Percentiles rank a stretch among this genome's conserved stretches.
Evolutionary conservation across 2,113 vertebrate species (phyloP).

Genomic region (Osmerus mordax): DNA sequence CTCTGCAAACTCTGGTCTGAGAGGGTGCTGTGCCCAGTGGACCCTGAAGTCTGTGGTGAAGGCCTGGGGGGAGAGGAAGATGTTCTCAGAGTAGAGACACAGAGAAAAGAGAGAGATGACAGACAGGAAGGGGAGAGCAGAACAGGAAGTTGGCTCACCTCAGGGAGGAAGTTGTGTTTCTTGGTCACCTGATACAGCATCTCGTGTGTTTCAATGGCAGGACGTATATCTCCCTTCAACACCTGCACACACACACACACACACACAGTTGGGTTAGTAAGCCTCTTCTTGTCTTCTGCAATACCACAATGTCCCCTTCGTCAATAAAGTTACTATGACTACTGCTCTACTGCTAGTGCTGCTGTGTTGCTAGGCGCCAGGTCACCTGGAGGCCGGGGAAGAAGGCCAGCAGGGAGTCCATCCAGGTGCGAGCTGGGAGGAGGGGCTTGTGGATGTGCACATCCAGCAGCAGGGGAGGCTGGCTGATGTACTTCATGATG

Average conservation of each 20-base stretch:
- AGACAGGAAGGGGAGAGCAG: not conserved
- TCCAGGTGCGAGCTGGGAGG: conserved; percentile 96
- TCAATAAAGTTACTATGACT: too few species aligned
- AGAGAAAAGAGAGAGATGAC: not conserved
- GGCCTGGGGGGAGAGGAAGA: conserved; percentile 75
- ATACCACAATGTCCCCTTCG: not conserved
- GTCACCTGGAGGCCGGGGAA: conserved; percentile 95
- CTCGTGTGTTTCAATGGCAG: conserved; percentile 98
- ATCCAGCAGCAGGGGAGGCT: conserved; percentile 93
- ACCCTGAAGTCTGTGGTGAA: conserved; percentile 98
- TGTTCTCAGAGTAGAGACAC: conserved; percentile 7
- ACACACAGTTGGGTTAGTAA: not conserved
- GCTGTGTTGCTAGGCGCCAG: too few species aligned
- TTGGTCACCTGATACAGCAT: conserved; percentile 99
- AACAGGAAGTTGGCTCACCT: conserved; percentile 72
- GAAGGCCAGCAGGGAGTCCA: conserved; percentile 97
- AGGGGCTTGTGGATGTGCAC: conserved; percentile 98
- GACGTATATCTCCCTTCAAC: conserved; percentile 95
- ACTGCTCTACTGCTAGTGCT: too few species aligned
- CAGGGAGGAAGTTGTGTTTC: conserved; percentile 98
- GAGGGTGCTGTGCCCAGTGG: conserved; percentile 97
- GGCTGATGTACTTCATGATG: conserved; percentile 99
- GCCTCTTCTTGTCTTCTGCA: not conserved
- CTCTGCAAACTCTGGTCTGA: conserved; percentile 97
- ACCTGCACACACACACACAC: conserved; percentile 70